phyloP scores from a whole-genome alignment of 2,888 invertebrate species.

The Eremobia ochroleuca region DNA sequence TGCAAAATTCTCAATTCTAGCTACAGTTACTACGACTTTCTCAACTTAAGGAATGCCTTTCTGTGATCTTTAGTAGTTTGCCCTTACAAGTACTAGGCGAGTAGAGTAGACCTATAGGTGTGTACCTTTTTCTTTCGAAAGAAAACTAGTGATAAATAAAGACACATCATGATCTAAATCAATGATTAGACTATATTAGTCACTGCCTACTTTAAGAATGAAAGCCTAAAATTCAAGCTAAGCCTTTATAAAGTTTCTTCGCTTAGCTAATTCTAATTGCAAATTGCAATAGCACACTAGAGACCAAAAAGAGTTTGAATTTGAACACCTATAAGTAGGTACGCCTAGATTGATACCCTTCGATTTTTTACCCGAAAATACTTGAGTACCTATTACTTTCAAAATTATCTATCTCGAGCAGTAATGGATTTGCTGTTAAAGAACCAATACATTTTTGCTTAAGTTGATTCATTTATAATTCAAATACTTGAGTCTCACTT shows the following conservation, averaged over 20 bases:
- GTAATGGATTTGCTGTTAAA: slow-evolving; percentile 62
- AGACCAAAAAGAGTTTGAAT: slow-evolving; percentile 24
- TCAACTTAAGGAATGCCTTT: slow-evolving; percentile 30
- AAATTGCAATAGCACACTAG: slow-evolving; percentile 19
- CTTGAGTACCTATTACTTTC: slow-evolving; percentile 41
- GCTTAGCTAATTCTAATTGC: slow-evolving; percentile 11
- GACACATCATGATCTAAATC: background rate
- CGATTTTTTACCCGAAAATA: slow-evolving; percentile 39
- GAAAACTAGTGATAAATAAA: too few relatives aligned
- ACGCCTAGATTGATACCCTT: slow-evolving; percentile 23
- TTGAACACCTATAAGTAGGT: background rate
- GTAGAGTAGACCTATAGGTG: background rate
- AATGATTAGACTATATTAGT: background rate
- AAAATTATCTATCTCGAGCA: slow-evolving; percentile 55
- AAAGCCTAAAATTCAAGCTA: background rate
- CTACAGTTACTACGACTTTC: slow-evolving; percentile 44
- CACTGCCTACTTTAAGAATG: background rate
- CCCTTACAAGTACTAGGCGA: slow-evolving; percentile 10
- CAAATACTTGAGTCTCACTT: slow-evolving; percentile 56
- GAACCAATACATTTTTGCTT: slow-evolving; percentile 54
- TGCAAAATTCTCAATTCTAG: slow-evolving; percentile 51
- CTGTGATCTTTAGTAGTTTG: slow-evolving; percentile 43
- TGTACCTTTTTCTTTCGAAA: too few relatives aligned
- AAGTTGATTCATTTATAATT: slow-evolving; percentile 62
- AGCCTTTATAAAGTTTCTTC: background rate